These are phyloP conservation scores for Boleophthalmus pectinirostris DNA, from an alignment of 2,113 vertebrate genomes.

Conservation along the genomic window DNA sequence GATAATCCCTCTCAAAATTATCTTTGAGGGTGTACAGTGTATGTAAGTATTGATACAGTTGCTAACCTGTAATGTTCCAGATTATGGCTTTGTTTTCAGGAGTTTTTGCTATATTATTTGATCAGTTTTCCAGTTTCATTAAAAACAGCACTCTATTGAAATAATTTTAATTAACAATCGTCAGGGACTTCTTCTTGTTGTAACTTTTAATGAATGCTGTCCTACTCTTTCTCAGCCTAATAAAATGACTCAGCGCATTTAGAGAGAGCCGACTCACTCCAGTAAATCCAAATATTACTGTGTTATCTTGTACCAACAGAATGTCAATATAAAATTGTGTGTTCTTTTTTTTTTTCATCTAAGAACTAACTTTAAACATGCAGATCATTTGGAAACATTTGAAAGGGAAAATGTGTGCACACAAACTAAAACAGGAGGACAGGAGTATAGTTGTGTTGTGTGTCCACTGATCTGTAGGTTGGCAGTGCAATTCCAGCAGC, in stretches of 20 bases:
- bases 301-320: slow-evolving; percentile 7
- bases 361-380: too few relatives aligned
- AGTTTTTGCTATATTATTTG: background rate
- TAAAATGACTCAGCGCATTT: slow-evolving; percentile 3
- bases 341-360: background rate
- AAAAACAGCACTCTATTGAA: background rate
- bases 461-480: too few relatives aligned
- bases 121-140: background rate
- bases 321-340: slow-evolving; percentile 1
- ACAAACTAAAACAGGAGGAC: too few relatives aligned
- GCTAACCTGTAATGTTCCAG: too few relatives aligned
- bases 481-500: too few relatives aligned
- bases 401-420: too few relatives aligned
- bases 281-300: slow-evolving; percentile 1
- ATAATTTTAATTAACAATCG: slow-evolving; percentile 15
- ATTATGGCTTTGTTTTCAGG: background rate
- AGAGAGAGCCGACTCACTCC: background rate
- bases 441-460: too few relatives aligned
- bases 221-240: background rate
- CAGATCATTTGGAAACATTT: too few relatives aligned
- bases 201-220: slow-evolving; percentile 22
- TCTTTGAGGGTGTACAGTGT: background rate
- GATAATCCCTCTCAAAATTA: too few relatives aligned
- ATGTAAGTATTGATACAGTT: too few relatives aligned
- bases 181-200: slow-evolving; percentile 4